These are phyloP conservation scores for Eulacestoma nigropectus DNA, from an alignment of 2,113 vertebrate genomes.

Conservation along the genomic window DNA sequence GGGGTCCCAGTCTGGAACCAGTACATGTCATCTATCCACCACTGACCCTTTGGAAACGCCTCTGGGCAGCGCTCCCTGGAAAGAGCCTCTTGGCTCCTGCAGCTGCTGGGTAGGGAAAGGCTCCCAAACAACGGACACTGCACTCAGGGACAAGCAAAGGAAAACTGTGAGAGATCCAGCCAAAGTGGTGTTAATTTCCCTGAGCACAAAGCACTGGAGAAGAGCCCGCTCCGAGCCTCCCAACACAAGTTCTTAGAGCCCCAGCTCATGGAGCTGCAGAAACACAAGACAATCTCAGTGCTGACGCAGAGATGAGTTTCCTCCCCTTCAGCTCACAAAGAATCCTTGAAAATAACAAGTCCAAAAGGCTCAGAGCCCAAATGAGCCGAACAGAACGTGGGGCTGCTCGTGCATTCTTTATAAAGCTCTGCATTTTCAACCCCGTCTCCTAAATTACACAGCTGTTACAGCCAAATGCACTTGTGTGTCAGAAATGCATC, in stretches of 20 bases:
- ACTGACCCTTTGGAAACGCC: neutral
- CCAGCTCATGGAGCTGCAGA: neutral
- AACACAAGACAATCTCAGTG: neutral
- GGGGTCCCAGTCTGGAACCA: neutral
- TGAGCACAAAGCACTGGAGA: neutral
- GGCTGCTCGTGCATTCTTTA: neutral
- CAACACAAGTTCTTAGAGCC: accelerated
- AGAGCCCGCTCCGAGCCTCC: neutral
- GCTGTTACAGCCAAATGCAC: neutral
- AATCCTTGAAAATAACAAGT: neutral
- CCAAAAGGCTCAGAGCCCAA: neutral
- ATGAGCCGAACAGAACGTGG: neutral
- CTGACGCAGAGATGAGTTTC: neutral
- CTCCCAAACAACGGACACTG: neutral
- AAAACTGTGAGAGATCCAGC: neutral
- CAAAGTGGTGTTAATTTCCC: neutral
- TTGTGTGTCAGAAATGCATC: neutral
- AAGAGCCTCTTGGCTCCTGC: neutral
- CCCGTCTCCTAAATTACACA: neutral
- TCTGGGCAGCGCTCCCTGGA: accelerated
- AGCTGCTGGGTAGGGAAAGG: neutral
- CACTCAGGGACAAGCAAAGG: neutral
- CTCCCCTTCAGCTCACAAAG: neutral
- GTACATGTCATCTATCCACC: accelerated
- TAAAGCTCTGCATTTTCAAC: neutral